These are phyloP conservation scores for Acipenser ruthenus DNA, from an alignment of 2,797 vertebrate genomes.

Conservation along the genomic window DNA sequence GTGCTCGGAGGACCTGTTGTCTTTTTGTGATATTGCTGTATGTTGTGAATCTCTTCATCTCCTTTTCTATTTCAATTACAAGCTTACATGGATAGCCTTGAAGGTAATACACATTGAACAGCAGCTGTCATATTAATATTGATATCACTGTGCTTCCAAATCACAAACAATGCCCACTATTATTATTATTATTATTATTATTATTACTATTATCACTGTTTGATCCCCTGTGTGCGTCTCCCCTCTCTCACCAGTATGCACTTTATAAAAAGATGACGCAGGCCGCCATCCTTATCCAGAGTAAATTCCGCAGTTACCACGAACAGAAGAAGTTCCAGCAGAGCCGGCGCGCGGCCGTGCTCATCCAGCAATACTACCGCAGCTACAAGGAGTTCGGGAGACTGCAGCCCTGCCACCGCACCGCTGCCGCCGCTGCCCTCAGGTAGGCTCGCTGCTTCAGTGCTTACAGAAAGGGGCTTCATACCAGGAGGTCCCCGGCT, in stretches of 20 bases:
- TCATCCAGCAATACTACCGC: conserved; percentile 98
- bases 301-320: conserved; percentile 97
- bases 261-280: conserved; percentile 99
- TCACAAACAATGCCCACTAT: no score
- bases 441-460: background rate
- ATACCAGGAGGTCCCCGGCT: no score
- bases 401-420: conserved; percentile 75
- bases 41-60: conserved; percentile 18
- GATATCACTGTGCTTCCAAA: no score
- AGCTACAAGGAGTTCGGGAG: conserved; percentile 89
- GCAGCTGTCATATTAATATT: no score
- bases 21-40: conserved; percentile 14
- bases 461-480: background rate
- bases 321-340: conserved; percentile 98
- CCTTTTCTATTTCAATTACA: conserved; percentile 72
- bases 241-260: conserved; percentile 79
- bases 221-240: conserved; percentile 13
- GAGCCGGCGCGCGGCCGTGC: conserved; percentile 87
- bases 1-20: background rate
- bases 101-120: conserved; percentile 74
- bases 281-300: conserved; percentile 99
- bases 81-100: conserved; percentile 99
- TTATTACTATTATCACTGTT: background rate
- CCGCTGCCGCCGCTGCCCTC: conserved; percentile 54
- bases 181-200: no score